phyloP scores from a whole-genome alignment of 2,888 invertebrate species.

The Ditylenchus weischeri region DNA sequence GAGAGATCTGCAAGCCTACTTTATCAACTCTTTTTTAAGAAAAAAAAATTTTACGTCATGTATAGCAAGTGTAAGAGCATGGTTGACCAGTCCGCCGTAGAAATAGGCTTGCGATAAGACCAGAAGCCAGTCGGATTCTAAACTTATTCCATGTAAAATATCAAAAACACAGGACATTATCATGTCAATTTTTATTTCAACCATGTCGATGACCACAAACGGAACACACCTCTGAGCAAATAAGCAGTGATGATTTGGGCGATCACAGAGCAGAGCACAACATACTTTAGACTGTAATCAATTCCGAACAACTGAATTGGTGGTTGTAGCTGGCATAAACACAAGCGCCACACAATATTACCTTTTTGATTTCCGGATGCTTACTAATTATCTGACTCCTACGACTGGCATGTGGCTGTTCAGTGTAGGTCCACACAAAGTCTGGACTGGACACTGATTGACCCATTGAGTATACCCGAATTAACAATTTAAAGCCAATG shows the following conservation, averaged over 20 bases:
- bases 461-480: slow-evolving; percentile 70
- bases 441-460: slow-evolving; percentile 82
- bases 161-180: background rate
- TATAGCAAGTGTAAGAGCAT: slow-evolving; percentile 87
- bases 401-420: slow-evolving; percentile 93
- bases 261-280: slow-evolving; percentile 44
- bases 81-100: slow-evolving; percentile 92
- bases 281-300: slow-evolving; percentile 49
- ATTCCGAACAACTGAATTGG: slow-evolving; percentile 48
- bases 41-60: slow-evolving; percentile 70
- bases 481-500: too few relatives aligned
- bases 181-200: background rate
- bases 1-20: slow-evolving; percentile 64
- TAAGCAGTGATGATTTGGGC: slow-evolving; percentile 49
- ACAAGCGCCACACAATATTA: slow-evolving; percentile 12
- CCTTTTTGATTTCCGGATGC: slow-evolving; percentile 78
- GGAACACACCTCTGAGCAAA: slow-evolving; percentile 39
- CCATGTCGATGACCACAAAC: background rate
- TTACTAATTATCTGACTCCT: slow-evolving; percentile 79
- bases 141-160: slow-evolving; percentile 12
- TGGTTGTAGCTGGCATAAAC: background rate
- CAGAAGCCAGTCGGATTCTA: slow-evolving; percentile 69
- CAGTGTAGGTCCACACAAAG: slow-evolving; percentile 94
- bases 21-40: slow-evolving; percentile 69
- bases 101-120: slow-evolving; percentile 80